These are phyloP conservation scores for Leucopternis melanops DNA, from an alignment of 2,113 vertebrate species.

Conservation along the genomic window DNA sequence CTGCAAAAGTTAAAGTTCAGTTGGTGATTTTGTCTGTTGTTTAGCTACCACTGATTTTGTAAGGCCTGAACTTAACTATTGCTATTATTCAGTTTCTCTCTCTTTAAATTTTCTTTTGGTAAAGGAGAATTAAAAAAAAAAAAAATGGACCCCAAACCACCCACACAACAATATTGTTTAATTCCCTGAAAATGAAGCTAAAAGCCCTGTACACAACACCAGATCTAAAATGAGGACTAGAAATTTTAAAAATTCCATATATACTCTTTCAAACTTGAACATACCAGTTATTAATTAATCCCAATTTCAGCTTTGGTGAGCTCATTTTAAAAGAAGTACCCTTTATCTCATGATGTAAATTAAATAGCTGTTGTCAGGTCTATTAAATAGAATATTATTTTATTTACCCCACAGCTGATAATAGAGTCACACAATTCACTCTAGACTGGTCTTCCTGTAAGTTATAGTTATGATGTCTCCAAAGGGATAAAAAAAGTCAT, in stretches of 20 bases:
- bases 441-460: neutral
- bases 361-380: constrained; percentile 39
- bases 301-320: neutral
- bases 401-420: constrained; percentile 33
- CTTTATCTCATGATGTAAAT: constrained; percentile 43
- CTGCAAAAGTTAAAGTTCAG: neutral
- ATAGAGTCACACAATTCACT: constrained; percentile 12
- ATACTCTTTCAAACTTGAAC: neutral
- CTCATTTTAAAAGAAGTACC: constrained; percentile 4
- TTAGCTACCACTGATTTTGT: neutral
- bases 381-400: constrained; percentile 38
- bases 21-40: neutral
- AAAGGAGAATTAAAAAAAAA: neutral
- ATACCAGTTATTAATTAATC: neutral
- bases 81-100: neutral
- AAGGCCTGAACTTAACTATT: neutral
- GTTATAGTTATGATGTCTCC: constrained; percentile 10
- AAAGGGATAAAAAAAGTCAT: constrained; percentile 38
- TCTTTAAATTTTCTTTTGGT: neutral
- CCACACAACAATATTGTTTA: neutral
- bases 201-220: neutral
- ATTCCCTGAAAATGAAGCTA: neutral
- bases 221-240: neutral
- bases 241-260: neutral
- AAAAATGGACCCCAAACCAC: neutral